These are phyloP conservation scores for Chunga burmeisteri DNA, from an alignment of 2,113 vertebrate genomes.

Conservation along the genomic window DNA sequence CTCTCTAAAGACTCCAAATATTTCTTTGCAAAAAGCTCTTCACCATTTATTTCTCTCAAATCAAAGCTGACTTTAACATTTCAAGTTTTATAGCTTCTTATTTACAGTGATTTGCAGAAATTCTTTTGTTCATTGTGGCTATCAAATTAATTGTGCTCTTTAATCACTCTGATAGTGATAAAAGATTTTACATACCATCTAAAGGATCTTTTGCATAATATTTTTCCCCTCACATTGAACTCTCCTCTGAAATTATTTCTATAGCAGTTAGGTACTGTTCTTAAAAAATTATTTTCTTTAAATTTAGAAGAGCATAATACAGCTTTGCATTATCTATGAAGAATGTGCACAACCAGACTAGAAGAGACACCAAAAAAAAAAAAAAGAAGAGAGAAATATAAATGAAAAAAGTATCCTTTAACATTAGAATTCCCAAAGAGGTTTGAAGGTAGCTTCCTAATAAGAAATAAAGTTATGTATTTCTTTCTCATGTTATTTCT, in stretches of 20 bases:
- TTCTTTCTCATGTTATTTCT: not conserved
- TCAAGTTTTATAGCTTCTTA: not conserved
- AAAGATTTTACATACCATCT: not conserved
- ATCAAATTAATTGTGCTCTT: not conserved
- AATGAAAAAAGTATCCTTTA: too few species aligned
- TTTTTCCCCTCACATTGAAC: fast-evolving
- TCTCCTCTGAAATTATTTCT: not conserved
- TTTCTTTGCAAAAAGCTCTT: not conserved
- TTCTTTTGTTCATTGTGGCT: not conserved
- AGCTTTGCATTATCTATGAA: not conserved
- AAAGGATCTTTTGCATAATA: not conserved
- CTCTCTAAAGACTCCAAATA: not conserved
- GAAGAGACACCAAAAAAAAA: not conserved
- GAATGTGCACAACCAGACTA: not conserved
- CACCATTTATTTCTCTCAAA: not conserved
- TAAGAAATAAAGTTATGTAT: not conserved
- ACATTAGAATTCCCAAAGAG: too few species aligned
- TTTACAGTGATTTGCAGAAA: not conserved
- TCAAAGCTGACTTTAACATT: not conserved
- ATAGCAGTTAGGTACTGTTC: not conserved
- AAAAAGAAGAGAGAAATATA: too few species aligned
- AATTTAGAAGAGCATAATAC: not conserved
- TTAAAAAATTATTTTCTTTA: not conserved
- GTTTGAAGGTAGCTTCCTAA: not conserved
- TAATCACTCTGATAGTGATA: not conserved